Evolutionary conservation across 2,888 invertebrate species (phyloP).

Genomic region (Epinotia brunnichana): DNA sequence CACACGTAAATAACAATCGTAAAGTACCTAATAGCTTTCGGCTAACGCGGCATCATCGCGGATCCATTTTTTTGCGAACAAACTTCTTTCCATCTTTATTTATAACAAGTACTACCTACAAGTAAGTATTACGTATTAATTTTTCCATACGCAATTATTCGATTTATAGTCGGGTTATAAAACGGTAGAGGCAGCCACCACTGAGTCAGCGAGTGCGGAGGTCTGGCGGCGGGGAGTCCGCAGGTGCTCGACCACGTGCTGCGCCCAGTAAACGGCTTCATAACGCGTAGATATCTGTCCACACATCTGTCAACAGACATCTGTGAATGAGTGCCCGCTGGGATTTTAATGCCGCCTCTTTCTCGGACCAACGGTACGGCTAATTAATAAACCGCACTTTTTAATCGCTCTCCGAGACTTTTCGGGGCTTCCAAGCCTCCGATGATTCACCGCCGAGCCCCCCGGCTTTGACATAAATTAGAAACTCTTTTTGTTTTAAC

Average conservation of each 20-base stretch:
- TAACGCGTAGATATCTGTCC: conserved; percentile 58
- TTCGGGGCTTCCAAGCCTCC: conserved; percentile 52
- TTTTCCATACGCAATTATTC: conserved; percentile 19
- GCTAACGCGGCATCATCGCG: conserved; percentile 54
- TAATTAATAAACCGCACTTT: conserved; percentile 57
- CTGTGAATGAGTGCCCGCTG: conserved; percentile 66
- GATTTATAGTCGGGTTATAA: conserved; percentile 54
- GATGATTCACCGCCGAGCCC: conserved; percentile 61
- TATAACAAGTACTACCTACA: conserved; percentile 20
- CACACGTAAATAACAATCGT: conserved; percentile 70
- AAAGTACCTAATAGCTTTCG: conserved; percentile 67
- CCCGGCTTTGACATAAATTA: conserved; percentile 56
- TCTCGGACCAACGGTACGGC: conserved; percentile 64
- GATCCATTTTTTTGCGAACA: conserved; percentile 31
- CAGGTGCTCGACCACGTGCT: conserved; percentile 72
- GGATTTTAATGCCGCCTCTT: conserved; percentile 68
- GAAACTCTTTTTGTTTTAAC: conserved; percentile 61
- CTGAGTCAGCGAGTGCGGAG: conserved; percentile 52
- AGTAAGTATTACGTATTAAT: conserved; percentile 16
- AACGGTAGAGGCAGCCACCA: conserved; percentile 48
- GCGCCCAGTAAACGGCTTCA: conserved; percentile 59
- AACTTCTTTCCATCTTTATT: conserved; percentile 31
- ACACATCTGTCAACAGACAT: conserved; percentile 64
- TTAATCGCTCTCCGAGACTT: conserved; percentile 67
- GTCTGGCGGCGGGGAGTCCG: conserved; percentile 64